phyloP scores from a whole-genome alignment of 2,797 vertebrate genomes.

The Anas georgica region DNA sequence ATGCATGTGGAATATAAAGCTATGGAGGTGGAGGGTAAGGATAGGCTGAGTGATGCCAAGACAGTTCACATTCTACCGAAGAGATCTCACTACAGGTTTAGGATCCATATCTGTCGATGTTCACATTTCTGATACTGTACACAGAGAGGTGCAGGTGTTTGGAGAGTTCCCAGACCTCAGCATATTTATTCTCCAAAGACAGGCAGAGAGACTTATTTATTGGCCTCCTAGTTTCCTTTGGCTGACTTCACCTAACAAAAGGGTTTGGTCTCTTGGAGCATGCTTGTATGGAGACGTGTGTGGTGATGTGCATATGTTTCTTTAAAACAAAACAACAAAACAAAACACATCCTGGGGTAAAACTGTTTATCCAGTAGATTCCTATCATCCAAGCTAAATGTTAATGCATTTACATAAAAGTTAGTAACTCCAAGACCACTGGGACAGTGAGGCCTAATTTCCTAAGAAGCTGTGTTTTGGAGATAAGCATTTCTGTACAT shows the following conservation, averaged over 20 bases:
- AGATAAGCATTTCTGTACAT: background rate
- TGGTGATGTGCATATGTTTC: background rate
- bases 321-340: background rate
- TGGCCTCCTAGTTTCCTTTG: background rate
- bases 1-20: background rate
- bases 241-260: slow-evolving; percentile 17
- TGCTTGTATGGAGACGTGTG: background rate
- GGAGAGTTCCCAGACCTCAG: slow-evolving; percentile 3
- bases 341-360: background rate
- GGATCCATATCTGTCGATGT: background rate
- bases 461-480: background rate
- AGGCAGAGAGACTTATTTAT: background rate
- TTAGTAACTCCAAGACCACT: background rate
- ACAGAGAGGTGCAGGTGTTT: slow-evolving; percentile 34
- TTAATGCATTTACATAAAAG: background rate
- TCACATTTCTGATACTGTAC: background rate
- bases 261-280: background rate
- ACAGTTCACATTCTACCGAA: background rate
- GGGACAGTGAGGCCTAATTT: background rate
- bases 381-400: background rate
- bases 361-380: slow-evolving; percentile 1
- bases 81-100: background rate
- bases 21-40: fast-evolving
- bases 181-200: background rate
- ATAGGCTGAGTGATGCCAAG: fast-evolving